Base-by-base conservation (phyloP, 2,888 invertebrate species). In the Noctua fimbriata region DNA sequence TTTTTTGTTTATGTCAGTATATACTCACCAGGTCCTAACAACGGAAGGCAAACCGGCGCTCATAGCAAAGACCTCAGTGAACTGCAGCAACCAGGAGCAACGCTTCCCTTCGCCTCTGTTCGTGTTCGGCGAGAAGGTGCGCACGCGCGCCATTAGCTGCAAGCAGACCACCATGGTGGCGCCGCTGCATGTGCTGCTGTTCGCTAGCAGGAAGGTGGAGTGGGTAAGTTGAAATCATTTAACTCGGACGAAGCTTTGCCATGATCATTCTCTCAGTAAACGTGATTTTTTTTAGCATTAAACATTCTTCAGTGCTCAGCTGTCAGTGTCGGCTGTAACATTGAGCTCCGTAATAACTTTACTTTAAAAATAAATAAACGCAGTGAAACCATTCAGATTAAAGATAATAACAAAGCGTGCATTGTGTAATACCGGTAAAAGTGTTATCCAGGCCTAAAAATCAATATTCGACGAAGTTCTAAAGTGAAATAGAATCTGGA, bases 81-180 rank as follows among this genome's bases (percentile, higher is more conserved):
- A 99, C 96, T 99, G 99, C 94, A 98, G 98, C 90, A 98, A 98
- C 93, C 96, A 97, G 73, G 98, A 98, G 73, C 98, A 98, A 80
- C 97, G 97, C 86, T 99, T 99, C 92, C 98, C 98, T 0, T 99
- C 98, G 86, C 99, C 99, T 0, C 98, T 99, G 94, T 99, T 99
- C 93, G 98, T 99, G 78, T 99, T 99, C 94, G 99, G 99, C 0
- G 99, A 99, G 96, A 99, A 99, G 97, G 99, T 99, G 78, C 98
- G 99, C 76, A 99, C 99, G 0, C 97, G 99, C 76, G 99, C 99
- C 1, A 99, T 99, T 73, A 98, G 99, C 24, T 99, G 99, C 95
- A 99, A 99, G 93, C 99, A 99, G 96, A 98, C 99, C 2, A 97
- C 97, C 1, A 99, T 99, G 99, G 98, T 99, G 12, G 98, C 99